Evolutionary conservation across 2,113 vertebrate species (phyloP), one percentile per base, ranked within the genome.

Genomic region (Colinus virginianus): DNA sequence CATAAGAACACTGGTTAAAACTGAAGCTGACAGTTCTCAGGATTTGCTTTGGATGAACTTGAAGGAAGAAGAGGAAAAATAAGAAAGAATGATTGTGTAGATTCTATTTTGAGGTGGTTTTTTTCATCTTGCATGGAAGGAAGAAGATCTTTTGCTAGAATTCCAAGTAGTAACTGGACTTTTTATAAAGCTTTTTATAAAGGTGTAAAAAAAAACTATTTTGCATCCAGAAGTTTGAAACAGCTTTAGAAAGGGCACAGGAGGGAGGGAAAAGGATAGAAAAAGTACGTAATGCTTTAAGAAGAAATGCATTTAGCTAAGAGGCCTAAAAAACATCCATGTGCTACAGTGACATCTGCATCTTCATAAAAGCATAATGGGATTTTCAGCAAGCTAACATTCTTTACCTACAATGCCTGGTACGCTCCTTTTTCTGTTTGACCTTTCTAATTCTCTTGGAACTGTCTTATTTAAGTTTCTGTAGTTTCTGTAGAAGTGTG

Each of bases 391-490:
- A 4, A 51, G 23, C 4, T 14, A 80, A 9, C 23, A 55, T 40
- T 56, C 48, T 61, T 77, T 36, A 62, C 11, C 48, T 38, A 5
- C n/a, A 18, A 68, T 63, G 28, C 23, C 63, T 15, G 11, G 13
- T 13, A 80, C 88, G 40, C 59, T 20, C 45, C 40, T 43, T 84
- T 28, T 79, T 86, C 76, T 43, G 43, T 40, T 22, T 36, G 55
- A 78, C 62, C 42, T 66, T 96, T 90, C 75, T 64, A 17, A 64
- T 55, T 71, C 90, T 49, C 59, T 72, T 32, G 53, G 25, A 78
- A 53, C n/a, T 69, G 32, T 20, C 49, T 93, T 68, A 36, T 75
- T 83, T 71, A 78, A 75, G 19, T 53, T 79, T 18, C 46, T 32
- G 20, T 1, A 75, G 45, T 26, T 42, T 53, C 69, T 68, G 70